Conservation (phyloP, 2,797 vertebrate species). For the Limosa lapponica region DNA sequence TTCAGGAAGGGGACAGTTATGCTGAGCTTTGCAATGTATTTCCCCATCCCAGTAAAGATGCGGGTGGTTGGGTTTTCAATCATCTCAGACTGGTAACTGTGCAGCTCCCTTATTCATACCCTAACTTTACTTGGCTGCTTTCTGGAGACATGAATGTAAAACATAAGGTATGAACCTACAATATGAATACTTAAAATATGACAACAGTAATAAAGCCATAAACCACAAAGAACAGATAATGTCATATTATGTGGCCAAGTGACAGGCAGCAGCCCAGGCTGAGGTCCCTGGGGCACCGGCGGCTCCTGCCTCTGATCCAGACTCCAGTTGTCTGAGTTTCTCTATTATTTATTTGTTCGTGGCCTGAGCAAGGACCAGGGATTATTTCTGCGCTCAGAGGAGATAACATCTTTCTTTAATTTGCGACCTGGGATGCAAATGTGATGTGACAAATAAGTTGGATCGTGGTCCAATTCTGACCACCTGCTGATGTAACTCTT, state of each 20-base stretch:
- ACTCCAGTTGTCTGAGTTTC: background rate
- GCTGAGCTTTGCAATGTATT: background rate
- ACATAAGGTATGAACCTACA: background rate
- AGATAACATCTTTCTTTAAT: background rate
- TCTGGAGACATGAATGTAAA: background rate
- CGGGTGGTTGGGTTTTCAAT: background rate
- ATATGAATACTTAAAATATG: background rate
- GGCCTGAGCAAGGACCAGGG: background rate
- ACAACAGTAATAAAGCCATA: background rate
- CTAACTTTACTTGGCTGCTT: background rate
- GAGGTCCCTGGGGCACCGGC: background rate
- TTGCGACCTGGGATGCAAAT: background rate
- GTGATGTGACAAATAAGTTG: background rate
- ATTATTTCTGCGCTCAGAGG: background rate
- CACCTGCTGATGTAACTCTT: background rate
- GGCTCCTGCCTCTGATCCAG: background rate
- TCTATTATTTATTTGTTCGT: background rate
- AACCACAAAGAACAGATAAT: background rate
- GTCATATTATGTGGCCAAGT: background rate
- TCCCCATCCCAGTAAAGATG: accelerated
- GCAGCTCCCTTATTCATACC: background rate
- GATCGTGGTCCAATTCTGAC: background rate
- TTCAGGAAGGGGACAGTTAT: background rate
- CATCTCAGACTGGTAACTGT: background rate
- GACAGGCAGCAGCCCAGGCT: background rate